Evolutionary conservation across 2,888 invertebrate genomes (phyloP).

Genomic region (Phalera bucephala): DNA sequence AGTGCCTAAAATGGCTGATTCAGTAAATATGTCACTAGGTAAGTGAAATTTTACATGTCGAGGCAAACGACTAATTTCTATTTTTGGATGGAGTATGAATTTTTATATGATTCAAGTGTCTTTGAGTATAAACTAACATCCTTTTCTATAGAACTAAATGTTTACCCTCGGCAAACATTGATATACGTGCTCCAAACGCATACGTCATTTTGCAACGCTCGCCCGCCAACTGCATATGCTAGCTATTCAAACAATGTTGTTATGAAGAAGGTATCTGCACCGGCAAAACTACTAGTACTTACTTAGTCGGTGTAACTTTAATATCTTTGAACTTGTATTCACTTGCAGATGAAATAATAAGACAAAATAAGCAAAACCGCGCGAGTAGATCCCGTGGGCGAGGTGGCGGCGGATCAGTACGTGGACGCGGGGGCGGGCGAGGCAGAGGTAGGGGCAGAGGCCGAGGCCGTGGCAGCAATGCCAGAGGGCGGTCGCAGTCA

Average conservation of each 20-base stretch:
- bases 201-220: not conserved
- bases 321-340: not conserved
- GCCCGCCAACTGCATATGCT: not conserved
- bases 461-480: slow-evolving; percentile 11
- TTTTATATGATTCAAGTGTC: not conserved
- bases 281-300: too few relatives aligned
- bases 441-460: slow-evolving; percentile 27
- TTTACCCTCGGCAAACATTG: not conserved
- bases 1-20: slow-evolving; percentile 53
- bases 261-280: too few relatives aligned
- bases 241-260: too few relatives aligned
- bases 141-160: not conserved
- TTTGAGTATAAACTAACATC: not conserved
- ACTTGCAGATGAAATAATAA: slow-evolving; percentile 69
- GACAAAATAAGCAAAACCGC: slow-evolving; percentile 59
- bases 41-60: slow-evolving; percentile 28
- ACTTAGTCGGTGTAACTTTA: too few relatives aligned
- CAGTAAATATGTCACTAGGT: slow-evolving; percentile 74
- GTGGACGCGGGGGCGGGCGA: slow-evolving; percentile 28
- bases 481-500: slow-evolving; percentile 44
- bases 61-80: slow-evolving; percentile 12
- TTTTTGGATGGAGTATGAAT: slow-evolving; percentile 21
- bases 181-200: not conserved
- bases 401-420: slow-evolving; percentile 45
- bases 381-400: slow-evolving; percentile 61